phyloP scores from a whole-genome alignment of 2,113 vertebrate genomes.

The Platysteira castanea region DNA sequence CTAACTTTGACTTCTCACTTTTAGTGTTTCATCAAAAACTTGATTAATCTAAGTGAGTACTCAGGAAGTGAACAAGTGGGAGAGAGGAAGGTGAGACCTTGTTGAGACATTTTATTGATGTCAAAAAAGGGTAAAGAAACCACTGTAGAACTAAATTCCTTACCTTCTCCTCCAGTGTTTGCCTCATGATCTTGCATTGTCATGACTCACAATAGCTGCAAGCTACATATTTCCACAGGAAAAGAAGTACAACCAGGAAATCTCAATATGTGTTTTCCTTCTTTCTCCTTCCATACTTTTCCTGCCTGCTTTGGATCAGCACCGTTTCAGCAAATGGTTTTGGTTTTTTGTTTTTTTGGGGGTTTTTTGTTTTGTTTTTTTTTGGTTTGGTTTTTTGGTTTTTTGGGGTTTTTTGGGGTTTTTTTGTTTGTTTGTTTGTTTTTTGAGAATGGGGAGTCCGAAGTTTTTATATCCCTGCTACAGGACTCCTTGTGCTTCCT shows the following conservation, averaged over 20 bases:
- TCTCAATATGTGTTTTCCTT: neutral
- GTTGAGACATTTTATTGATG: neutral
- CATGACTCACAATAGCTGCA: neutral
- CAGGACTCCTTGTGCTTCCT: neutral
- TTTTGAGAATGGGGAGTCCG: neutral
- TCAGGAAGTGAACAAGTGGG: neutral
- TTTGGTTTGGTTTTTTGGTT: no score
- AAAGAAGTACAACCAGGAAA: neutral
- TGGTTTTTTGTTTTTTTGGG: neutral
- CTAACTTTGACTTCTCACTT: neutral
- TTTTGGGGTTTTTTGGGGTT: no score
- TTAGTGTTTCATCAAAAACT: neutral
- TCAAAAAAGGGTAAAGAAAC: neutral
- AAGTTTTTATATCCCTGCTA: neutral
- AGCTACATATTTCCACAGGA: neutral
- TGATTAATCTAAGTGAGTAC: neutral
- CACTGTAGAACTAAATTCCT: neutral
- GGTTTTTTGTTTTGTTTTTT: no score
- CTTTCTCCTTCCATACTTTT: neutral
- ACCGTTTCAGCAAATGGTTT: neutral
- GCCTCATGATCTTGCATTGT: neutral
- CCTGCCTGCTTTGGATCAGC: neutral
- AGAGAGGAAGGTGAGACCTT: neutral
- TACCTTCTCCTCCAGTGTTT: neutral
- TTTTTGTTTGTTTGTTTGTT: no score